phyloP scores from a whole-genome alignment of 2,113 vertebrate genomes.

The Salvelinus namaycush region DNA sequence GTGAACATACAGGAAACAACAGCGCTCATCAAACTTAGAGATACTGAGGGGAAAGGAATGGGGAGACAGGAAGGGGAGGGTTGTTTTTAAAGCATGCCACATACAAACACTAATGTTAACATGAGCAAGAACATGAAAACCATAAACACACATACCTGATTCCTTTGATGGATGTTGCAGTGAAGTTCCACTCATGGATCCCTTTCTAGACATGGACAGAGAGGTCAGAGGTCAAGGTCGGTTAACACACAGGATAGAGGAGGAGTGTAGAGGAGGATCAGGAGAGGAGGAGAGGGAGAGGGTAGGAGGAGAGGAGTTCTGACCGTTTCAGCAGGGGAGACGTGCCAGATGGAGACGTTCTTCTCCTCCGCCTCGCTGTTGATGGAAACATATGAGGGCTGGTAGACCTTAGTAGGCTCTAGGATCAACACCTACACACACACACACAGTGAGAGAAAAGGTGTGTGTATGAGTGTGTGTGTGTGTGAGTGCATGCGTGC shows the following conservation, averaged over 20 bases:
- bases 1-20: slow-evolving; percentile 93
- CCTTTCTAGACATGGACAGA: slow-evolving; percentile 78
- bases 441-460: not conserved
- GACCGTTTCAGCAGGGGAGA: slow-evolving; percentile 88
- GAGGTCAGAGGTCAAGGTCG: not conserved
- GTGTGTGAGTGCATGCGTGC: not conserved
- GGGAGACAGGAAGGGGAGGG: not conserved
- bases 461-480: not conserved
- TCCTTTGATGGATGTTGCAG: slow-evolving; percentile 87
- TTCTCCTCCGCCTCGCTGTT: slow-evolving; percentile 92
- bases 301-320: slow-evolving; percentile 5
- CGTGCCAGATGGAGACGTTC: slow-evolving; percentile 90
- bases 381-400: slow-evolving; percentile 92
- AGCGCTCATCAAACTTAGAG: slow-evolving; percentile 93
- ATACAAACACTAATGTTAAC: not conserved
- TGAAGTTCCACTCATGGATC: slow-evolving; percentile 95
- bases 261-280: not conserved
- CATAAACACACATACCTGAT: slow-evolving; percentile 80
- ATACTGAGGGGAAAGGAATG: slow-evolving; percentile 70
- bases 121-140: not conserved
- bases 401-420: slow-evolving; percentile 90
- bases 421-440: slow-evolving; percentile 87
- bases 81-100: not conserved
- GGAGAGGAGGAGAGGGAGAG: not conserved
- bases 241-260: not conserved